These are phyloP conservation scores for Callipepla californica DNA, from an alignment of 2,113 vertebrate species.

Conservation along the genomic window DNA sequence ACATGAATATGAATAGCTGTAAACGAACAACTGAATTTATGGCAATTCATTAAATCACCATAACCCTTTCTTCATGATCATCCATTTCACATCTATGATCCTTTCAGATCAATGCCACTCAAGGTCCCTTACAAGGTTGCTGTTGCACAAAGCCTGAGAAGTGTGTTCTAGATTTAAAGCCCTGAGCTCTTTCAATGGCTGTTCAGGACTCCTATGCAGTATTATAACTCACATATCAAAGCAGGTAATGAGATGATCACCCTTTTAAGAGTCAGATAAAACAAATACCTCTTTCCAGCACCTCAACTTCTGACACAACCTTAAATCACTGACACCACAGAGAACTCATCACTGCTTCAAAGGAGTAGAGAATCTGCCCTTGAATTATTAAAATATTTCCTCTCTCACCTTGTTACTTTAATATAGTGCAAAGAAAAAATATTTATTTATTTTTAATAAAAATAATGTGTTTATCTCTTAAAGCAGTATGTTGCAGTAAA, in stretches of 20 bases:
- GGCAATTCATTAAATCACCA: background rate
- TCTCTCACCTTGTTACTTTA: constrained; percentile 24
- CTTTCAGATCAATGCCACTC: background rate
- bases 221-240: background rate
- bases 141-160: background rate
- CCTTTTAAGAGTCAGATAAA: constrained; percentile 16
- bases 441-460: background rate
- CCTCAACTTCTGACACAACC: background rate
- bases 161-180: background rate
- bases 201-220: background rate
- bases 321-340: constrained; percentile 1
- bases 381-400: constrained; percentile 31
- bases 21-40: background rate
- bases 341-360: constrained; percentile 41
- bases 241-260: background rate
- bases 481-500: background rate
- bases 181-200: background rate
- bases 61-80: background rate
- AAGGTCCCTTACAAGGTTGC: background rate
- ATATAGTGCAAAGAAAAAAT: background rate
- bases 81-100: background rate
- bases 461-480: background rate
- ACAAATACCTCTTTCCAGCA: background rate
- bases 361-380: background rate
- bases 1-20: background rate